Evolutionary conservation across 1,140 invertebrate genomes (phyloP).

Genomic region (Doryteuthis pealeii): DNA sequence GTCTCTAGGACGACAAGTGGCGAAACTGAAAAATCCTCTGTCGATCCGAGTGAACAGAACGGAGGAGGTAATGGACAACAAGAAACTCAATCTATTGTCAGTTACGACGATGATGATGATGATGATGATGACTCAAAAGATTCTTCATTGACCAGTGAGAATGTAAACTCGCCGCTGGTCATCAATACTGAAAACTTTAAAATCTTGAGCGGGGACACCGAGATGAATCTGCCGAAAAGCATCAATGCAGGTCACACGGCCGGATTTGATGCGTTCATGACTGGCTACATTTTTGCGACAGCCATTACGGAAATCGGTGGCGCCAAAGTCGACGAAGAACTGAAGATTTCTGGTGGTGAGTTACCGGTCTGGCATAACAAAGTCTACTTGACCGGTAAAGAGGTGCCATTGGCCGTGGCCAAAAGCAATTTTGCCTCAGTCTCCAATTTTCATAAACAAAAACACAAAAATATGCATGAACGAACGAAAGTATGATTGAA

Average conservation of each 20-base stretch:
- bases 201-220: not conserved
- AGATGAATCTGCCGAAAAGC: not conserved
- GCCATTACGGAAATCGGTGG: conserved; percentile 42
- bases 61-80: not conserved
- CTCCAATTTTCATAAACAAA: conserved; percentile 50
- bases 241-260: conserved; percentile 52
- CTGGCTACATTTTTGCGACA: conserved; percentile 57
- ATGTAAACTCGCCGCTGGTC: not conserved
- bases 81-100: conserved; percentile 3
- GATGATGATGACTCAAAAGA: not conserved
- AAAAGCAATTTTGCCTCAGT: conserved; percentile 54
- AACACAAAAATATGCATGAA: no score
- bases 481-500: no score
- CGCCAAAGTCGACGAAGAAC: conserved; percentile 13
- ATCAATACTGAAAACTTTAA: not conserved
- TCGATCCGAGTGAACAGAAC: not conserved
- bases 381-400: conserved; percentile 58
- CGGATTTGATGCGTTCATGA: conserved; percentile 64
- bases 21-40: not conserved
- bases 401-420: conserved; percentile 52
- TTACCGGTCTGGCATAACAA: conserved; percentile 47
- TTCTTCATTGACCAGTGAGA: not conserved
- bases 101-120: conserved; percentile 5
- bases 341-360: conserved; percentile 27
- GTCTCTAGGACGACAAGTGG: no score